These are phyloP conservation scores for Carposina sasakii DNA, from an alignment of 1,140 invertebrate species.

Conservation along the genomic window DNA sequence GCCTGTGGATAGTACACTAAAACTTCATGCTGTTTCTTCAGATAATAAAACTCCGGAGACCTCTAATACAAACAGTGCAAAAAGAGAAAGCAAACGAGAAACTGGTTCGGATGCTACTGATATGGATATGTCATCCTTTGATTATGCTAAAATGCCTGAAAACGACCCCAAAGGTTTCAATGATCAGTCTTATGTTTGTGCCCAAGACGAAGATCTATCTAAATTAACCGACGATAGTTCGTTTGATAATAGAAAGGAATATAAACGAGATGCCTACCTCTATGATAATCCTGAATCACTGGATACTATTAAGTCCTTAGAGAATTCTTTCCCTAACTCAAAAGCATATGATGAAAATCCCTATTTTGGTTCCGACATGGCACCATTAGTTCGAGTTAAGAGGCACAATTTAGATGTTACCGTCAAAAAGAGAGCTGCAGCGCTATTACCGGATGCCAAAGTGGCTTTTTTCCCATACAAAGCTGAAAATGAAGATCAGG, in stretches of 20 bases:
- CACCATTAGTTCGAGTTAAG: conserved; percentile 56
- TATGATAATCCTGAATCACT: conserved; percentile 23
- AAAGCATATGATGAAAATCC: conserved; percentile 30
- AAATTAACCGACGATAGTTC: conserved; percentile 30
- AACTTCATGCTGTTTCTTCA: too few species aligned
- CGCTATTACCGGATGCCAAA: conserved; percentile 35
- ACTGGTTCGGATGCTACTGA: conserved; percentile 25
- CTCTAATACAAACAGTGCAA: too few species aligned
- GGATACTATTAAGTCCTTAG: conserved; percentile 44
- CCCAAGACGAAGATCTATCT: conserved; percentile 35
- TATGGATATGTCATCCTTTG: conserved; percentile 11
- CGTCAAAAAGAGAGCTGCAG: conserved; percentile 36
- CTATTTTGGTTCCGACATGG: conserved; percentile 36
- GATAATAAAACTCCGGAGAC: not conserved
- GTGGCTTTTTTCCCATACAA: conserved; percentile 40
- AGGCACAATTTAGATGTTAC: conserved; percentile 37
- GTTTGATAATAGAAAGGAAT: conserved; percentile 10
- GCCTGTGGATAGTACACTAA: too few species aligned
- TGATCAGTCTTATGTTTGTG: conserved; percentile 30
- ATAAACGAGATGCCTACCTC: conserved; percentile 31
- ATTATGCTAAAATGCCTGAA: conserved; percentile 17
- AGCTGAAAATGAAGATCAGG: conserved; percentile 43
- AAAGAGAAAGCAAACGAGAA: conserved; percentile 46
- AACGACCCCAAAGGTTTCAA: conserved; percentile 22
- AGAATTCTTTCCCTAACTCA: conserved; percentile 54